Conservation (phyloP, 2,888 invertebrate species). For the Bimastos eiseni region DNA sequence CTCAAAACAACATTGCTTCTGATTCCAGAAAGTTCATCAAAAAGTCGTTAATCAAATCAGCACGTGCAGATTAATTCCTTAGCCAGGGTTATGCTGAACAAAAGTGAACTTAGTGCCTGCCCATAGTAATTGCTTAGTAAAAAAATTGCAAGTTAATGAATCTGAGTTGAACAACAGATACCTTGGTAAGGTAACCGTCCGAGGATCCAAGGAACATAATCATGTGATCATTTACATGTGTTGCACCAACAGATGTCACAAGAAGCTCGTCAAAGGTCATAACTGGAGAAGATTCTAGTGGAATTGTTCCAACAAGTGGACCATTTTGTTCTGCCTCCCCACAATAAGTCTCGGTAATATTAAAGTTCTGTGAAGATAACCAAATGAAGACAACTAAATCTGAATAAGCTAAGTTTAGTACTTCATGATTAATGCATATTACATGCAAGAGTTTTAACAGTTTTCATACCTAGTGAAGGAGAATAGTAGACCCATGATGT, state of each 20-base stretch:
- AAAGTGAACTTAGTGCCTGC: background rate
- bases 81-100: background rate
- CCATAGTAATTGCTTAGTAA: background rate
- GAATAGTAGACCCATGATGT: too few relatives aligned
- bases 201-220: conserved; percentile 35
- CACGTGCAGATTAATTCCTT: background rate
- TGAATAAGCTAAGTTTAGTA: background rate
- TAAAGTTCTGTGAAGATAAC: conserved; percentile 8
- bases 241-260: conserved; percentile 21
- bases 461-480: background rate
- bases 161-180: conserved; percentile 23
- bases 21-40: background rate
- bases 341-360: conserved; percentile 30
- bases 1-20: background rate
- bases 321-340: conserved; percentile 32
- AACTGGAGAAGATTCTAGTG: conserved; percentile 30
- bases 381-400: background rate
- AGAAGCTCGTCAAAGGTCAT: background rate
- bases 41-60: background rate
- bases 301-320: conserved; percentile 32
- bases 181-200: conserved; percentile 34
- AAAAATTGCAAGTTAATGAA: background rate
- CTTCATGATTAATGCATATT: too few relatives aligned
- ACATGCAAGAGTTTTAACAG: too few relatives aligned
- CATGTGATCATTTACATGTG: background rate